phyloP scores from a whole-genome alignment of 2,797 vertebrate genomes.

The Benthosema pterotum region DNA sequence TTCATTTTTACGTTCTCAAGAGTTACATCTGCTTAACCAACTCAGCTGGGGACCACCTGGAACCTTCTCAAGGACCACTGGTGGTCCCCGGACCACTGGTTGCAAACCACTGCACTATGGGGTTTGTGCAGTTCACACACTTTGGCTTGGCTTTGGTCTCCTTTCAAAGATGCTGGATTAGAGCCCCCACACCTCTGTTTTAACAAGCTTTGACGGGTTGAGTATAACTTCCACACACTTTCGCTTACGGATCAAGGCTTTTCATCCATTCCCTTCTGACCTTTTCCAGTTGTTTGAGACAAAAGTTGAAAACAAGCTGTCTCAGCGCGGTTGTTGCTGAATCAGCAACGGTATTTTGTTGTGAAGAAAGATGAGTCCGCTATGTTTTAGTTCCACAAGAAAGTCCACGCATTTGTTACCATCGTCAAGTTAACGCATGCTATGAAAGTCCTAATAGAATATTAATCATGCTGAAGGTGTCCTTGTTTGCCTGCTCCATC shows the following conservation, averaged over 20 bases:
- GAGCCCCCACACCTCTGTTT: slow-evolving; percentile 15
- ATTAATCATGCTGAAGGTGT: slow-evolving; percentile 3
- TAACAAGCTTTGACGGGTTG: slow-evolving; percentile 29
- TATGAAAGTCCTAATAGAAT: not conserved
- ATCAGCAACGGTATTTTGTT: slow-evolving; percentile 15
- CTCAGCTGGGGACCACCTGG: too few relatives aligned
- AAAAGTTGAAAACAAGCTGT: slow-evolving; percentile 26
- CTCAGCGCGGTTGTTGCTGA: not conserved
- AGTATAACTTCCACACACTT: slow-evolving; percentile 17
- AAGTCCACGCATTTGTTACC: slow-evolving; percentile 11
- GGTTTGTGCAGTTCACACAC: too few relatives aligned
- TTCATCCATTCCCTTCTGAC: slow-evolving; percentile 18
- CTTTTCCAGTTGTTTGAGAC: slow-evolving; percentile 27
- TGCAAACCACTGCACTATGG: too few relatives aligned
- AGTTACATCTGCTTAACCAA: too few relatives aligned
- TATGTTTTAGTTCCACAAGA: not conserved
- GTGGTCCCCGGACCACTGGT: too few relatives aligned
- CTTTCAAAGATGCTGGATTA: not conserved
- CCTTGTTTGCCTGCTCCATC: not conserved
- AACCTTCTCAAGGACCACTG: too few relatives aligned
- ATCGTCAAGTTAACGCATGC: slow-evolving; percentile 6
- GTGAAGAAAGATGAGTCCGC: not conserved
- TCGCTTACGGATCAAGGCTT: slow-evolving; percentile 21
- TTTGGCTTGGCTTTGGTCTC: too few relatives aligned
- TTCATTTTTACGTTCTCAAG: too few relatives aligned